phyloP scores from a whole-genome alignment of 2,113 vertebrate species.

The Coptodon rendalli region DNA sequence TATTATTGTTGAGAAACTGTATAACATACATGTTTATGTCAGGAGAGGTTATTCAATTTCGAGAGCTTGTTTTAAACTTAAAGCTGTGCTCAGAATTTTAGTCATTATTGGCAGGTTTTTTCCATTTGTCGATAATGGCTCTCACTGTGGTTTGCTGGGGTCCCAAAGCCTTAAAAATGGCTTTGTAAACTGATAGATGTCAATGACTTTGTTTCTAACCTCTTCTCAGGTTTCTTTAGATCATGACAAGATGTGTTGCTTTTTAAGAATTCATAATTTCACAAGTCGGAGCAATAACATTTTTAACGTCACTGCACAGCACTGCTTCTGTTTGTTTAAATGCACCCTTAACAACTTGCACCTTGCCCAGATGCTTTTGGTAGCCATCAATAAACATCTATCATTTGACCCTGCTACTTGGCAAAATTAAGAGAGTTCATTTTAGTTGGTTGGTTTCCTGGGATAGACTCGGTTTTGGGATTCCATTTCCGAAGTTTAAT shows the following conservation, averaged over 20 bases:
- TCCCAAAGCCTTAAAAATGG: neutral
- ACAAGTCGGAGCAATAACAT: neutral
- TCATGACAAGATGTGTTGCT: neutral
- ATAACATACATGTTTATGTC: neutral
- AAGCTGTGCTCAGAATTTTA: neutral
- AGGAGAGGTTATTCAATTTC: neutral
- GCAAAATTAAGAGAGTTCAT: too few species aligned
- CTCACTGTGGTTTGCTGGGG: neutral
- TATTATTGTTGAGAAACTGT: neutral
- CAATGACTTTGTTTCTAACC: neutral
- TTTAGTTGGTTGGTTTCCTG: neutral
- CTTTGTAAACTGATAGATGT: neutral
- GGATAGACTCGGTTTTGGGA: neutral
- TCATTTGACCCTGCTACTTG: too few species aligned
- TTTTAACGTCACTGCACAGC: neutral
- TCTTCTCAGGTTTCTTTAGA: neutral
- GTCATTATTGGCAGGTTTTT: neutral
- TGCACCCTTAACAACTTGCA: too few species aligned
- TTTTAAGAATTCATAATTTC: neutral
- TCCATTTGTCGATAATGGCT: neutral
- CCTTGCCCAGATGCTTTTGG: too few species aligned
- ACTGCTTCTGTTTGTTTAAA: too few species aligned
- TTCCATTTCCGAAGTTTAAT: neutral
- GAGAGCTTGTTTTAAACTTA: neutral
- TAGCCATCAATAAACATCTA: too few species aligned